These are phyloP conservation scores for Phalanger gymnotis DNA, from an alignment of 2,797 vertebrate species.

Conservation along the genomic window DNA sequence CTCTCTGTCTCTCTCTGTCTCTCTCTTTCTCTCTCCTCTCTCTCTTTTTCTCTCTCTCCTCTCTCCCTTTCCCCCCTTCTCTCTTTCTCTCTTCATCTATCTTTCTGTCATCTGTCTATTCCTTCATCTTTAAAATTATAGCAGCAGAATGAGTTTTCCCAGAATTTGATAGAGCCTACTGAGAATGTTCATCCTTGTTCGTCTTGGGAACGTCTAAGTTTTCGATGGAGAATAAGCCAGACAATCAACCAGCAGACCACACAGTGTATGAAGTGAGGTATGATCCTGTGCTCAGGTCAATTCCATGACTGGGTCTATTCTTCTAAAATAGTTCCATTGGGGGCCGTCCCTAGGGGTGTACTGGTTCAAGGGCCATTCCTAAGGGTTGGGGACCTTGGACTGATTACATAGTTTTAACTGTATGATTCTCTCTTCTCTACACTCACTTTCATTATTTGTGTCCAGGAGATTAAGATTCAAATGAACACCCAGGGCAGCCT, in stretches of 20 bases:
- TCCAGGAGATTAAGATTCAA: neutral
- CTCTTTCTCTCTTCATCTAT: neutral
- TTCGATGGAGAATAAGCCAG: neutral
- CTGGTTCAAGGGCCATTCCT: neutral
- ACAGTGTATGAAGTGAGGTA: neutral
- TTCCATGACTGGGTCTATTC: neutral
- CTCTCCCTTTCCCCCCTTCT: too few relatives aligned
- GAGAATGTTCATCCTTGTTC: neutral
- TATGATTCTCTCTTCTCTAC: neutral
- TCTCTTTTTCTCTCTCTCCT: too few relatives aligned
- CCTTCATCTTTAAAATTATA: too few relatives aligned
- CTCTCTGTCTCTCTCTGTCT: neutral
- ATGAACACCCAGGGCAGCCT: neutral
- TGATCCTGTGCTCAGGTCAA: neutral
- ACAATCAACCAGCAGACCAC: neutral
- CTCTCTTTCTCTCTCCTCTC: neutral
- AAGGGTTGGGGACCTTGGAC: neutral
- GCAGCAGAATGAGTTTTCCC: too few relatives aligned
- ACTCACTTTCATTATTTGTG: neutral
- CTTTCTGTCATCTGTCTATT: neutral
- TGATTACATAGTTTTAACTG: neutral
- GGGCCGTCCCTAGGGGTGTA: neutral
- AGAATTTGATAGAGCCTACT: slow-evolving; percentile 52
- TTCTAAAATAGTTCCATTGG: neutral
- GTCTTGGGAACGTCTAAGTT: slow-evolving; percentile 2